Evolutionary conservation across 2,888 invertebrate species (phyloP).

Genomic region (Pelosia muscerda): DNA sequence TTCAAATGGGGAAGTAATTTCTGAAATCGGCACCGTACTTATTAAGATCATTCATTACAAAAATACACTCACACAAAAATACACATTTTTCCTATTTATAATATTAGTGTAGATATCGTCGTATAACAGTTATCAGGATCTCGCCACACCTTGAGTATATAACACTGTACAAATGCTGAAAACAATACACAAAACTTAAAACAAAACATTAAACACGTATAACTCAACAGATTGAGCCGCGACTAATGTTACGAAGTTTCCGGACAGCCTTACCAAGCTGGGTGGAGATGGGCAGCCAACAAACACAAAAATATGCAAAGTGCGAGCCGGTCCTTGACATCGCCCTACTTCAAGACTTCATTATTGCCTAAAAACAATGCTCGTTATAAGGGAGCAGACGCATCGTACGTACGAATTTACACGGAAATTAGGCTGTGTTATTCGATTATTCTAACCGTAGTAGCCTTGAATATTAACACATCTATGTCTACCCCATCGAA

Average conservation of each 20-base stretch:
- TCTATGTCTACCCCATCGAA: too few relatives aligned
- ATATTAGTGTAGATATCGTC: too few relatives aligned
- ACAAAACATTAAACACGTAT: constrained; percentile 14
- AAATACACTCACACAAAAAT: too few relatives aligned
- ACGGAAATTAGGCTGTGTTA: neutral
- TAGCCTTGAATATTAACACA: too few relatives aligned
- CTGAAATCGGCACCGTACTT: too few relatives aligned
- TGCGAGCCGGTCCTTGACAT: constrained; percentile 70
- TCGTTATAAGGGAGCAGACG: constrained; percentile 46
- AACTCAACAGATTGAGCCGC: neutral
- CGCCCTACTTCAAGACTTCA: constrained; percentile 73
- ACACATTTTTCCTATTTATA: too few relatives aligned
- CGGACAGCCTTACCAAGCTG: constrained; percentile 8
- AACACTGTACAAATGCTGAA: neutral
- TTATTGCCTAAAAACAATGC: constrained; percentile 68
- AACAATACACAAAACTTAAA: constrained; percentile 10
- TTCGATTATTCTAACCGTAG: neutral
- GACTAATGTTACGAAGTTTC: constrained; percentile 12
- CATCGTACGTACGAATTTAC: constrained; percentile 24
- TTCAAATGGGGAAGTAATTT: too few relatives aligned
- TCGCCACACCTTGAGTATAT: neutral
- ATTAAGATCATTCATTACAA: too few relatives aligned
- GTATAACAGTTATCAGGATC: too few relatives aligned
- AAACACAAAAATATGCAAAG: constrained; percentile 75
- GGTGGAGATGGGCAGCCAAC: constrained; percentile 55